A percentile compares a stretch with the other conserved stretches of the same genome.
These are phyloP conservation scores for Drosophila santomea DNA, from an alignment of 1,140 invertebrate genomes.

Conservation along the genomic window DNA sequence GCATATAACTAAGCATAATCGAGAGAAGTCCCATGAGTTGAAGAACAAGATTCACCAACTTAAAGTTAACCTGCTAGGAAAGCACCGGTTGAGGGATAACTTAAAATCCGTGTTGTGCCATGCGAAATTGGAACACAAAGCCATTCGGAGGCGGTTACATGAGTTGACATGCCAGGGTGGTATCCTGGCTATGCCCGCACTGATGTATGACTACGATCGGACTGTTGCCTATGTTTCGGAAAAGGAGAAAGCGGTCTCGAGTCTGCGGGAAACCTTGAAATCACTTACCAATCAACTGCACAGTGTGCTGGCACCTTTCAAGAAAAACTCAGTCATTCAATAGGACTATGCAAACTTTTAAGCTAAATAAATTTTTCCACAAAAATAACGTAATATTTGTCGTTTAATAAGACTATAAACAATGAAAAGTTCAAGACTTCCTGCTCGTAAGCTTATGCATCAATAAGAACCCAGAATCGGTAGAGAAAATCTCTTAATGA, in stretches of 20 bases:
- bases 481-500: constrained; percentile 63
- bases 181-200: constrained; percentile 15
- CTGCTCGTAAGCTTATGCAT: constrained; percentile 47
- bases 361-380: constrained; percentile 1
- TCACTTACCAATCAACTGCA: not conserved
- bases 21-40: constrained; percentile 2
- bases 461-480: constrained; percentile 47
- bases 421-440: constrained; percentile 36
- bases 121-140: not conserved
- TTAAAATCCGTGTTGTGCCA: not conserved
- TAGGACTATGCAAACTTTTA: not conserved
- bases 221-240: not conserved
- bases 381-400: not conserved
- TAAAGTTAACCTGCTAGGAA: not conserved
- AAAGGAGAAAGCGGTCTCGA: not conserved
- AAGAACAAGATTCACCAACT: not conserved
- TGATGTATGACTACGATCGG: constrained; percentile 29
- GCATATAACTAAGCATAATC: not conserved
- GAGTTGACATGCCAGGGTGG: constrained; percentile 13
- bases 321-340: too few species aligned
- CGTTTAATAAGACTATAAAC: constrained; percentile 7
- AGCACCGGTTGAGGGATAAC: not conserved
- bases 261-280: constrained; percentile 1
- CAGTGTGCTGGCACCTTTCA: too few species aligned
- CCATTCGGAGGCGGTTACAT: not conserved